These are phyloP conservation scores for Centropus unirufus DNA, from an alignment of 2,113 vertebrate species.

Conservation along the genomic window DNA sequence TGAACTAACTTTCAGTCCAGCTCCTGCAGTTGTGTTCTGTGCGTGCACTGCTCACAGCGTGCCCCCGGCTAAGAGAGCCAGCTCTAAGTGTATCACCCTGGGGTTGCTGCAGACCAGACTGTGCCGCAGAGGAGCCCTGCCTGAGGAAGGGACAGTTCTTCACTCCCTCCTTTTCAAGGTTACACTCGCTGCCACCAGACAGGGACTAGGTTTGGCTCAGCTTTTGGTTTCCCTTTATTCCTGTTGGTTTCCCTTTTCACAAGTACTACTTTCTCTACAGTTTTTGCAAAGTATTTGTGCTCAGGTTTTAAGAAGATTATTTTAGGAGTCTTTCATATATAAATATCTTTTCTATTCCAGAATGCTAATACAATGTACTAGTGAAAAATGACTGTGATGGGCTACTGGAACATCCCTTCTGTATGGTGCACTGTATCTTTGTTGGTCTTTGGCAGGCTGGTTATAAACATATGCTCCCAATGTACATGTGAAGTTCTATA, in stretches of 20 bases:
- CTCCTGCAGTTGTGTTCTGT: not conserved
- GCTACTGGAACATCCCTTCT: not conserved
- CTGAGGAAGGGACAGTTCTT: not conserved
- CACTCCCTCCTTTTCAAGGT: not conserved
- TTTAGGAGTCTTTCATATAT: not conserved
- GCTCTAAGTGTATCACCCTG: not conserved
- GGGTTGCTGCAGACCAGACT: not conserved
- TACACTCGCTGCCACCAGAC: not conserved
- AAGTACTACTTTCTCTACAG: not conserved
- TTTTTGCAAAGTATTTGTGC: not conserved
- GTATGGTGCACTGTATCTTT: fast-evolving
- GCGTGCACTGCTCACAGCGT: not conserved
- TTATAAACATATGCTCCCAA: not conserved
- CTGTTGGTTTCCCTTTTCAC: not conserved
- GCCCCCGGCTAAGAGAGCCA: not conserved
- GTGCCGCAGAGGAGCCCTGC: fast-evolving
- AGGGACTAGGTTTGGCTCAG: not conserved
- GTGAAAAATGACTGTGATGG: fast-evolving
- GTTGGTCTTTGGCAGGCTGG: not conserved
- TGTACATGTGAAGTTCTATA: not conserved
- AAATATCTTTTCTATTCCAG: not conserved
- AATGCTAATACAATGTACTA: not conserved
- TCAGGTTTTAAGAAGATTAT: not conserved
- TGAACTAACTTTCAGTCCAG: not conserved
- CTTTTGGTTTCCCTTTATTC: not conserved